phyloP scores from a whole-genome alignment of 2,113 vertebrate genomes.

The Gallinago paraguaiae region DNA sequence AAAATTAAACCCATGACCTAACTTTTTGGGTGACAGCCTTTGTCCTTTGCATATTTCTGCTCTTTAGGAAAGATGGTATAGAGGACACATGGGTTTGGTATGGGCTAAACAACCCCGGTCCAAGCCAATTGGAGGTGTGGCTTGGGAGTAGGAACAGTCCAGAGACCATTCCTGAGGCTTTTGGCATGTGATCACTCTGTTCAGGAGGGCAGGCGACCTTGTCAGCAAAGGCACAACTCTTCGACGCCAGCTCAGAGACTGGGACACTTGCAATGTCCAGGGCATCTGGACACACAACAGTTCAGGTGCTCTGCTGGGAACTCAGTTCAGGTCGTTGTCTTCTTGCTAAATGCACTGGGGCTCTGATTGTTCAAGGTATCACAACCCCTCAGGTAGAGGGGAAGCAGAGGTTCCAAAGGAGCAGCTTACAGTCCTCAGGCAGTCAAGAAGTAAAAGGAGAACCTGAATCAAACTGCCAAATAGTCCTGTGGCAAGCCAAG shows the following conservation, averaged over 20 bases:
- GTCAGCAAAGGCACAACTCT: neutral
- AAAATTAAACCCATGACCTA: neutral
- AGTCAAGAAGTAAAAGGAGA: neutral
- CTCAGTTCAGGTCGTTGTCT: neutral
- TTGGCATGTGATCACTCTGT: neutral
- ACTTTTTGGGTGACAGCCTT: fast-evolving
- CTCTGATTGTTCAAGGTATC: neutral
- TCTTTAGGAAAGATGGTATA: neutral
- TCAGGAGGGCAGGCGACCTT: neutral
- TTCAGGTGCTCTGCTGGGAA: neutral
- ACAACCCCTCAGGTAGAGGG: neutral
- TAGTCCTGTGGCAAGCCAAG: neutral
- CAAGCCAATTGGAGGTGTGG: fast-evolving
- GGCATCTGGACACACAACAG: neutral
- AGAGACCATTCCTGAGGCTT: neutral
- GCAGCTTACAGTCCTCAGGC: neutral
- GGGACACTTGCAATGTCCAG: neutral
- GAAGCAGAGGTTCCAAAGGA: neutral
- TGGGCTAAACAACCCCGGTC: neutral
- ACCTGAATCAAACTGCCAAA: neutral
- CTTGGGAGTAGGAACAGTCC: neutral
- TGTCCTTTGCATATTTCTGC: neutral
- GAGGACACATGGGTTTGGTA: neutral
- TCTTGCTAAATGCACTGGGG: neutral
- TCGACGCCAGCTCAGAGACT: neutral